phyloP scores from a whole-genome alignment of 2,797 vertebrate genomes.

The Sus cebifrons region DNA sequence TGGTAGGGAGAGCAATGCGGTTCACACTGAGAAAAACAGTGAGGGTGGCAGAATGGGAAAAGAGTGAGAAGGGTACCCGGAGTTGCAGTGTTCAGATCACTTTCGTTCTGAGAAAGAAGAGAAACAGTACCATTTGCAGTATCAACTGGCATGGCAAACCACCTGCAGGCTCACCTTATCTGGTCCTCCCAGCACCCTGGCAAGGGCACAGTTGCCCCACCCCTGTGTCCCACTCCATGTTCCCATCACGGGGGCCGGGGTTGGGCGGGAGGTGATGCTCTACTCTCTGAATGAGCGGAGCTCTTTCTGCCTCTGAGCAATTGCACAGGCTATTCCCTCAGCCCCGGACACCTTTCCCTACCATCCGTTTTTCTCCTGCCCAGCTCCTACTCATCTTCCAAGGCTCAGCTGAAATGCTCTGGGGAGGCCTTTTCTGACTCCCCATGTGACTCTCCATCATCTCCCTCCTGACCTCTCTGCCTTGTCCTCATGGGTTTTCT shows the following conservation, averaged over 20 bases:
- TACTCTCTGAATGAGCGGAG: not conserved
- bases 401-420: not conserved
- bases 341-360: not conserved
- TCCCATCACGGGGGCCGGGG: not conserved
- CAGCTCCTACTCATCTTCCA: not conserved
- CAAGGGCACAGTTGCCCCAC: too few relatives aligned
- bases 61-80: accelerated
- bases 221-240: not conserved
- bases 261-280: too few relatives aligned
- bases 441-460: not conserved
- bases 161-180: not conserved
- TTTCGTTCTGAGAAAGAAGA: not conserved
- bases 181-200: not conserved
- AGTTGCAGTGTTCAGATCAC: not conserved
- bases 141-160: not conserved
- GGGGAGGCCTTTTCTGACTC: not conserved
- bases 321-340: not conserved
- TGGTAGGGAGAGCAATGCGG: not conserved
- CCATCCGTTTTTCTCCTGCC: not conserved
- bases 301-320: not conserved
- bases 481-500: not conserved
- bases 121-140: not conserved
- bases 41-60: too few relatives aligned
- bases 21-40: not conserved
- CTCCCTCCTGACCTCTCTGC: not conserved